A percentile compares a stretch with the other conserved stretches of the same genome.
These are phyloP conservation scores for Schizopygopsis malacanthus DNA, from an alignment of 2,797 vertebrate genomes.

Conservation along the genomic window DNA sequence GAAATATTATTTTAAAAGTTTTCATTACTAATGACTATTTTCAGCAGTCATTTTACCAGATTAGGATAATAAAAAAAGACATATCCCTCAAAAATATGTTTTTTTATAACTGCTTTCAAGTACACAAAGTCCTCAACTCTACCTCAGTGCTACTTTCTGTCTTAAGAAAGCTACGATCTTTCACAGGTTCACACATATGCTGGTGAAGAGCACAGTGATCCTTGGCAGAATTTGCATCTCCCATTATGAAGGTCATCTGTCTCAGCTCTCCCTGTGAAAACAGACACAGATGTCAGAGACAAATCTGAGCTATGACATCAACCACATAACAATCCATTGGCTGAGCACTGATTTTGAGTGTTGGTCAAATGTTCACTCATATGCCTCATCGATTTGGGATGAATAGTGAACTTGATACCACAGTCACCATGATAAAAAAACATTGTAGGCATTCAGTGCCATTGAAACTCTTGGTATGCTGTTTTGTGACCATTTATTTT, in stretches of 20 bases:
- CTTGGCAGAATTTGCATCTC: slow-evolving; percentile 74
- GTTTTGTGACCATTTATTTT: slow-evolving; percentile 14
- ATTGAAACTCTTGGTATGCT: slow-evolving; percentile 28
- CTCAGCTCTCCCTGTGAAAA: slow-evolving; percentile 79
- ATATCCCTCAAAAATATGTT: neutral
- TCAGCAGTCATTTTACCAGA: neutral
- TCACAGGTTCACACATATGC: slow-evolving; percentile 61
- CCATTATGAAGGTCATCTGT: slow-evolving; percentile 83
- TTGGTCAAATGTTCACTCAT: neutral
- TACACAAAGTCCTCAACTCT: neutral
- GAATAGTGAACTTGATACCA: slow-evolving; percentile 17
- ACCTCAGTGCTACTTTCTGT: slow-evolving; percentile 49
- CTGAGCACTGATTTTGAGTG: neutral
- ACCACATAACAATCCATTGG: neutral
- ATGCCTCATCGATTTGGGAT: slow-evolving; percentile 3
- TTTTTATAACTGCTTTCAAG: neutral
- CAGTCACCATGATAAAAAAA: neutral
- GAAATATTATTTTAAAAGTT: neutral
- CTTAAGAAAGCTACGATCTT: slow-evolving; percentile 24
- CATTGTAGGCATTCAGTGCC: slow-evolving; percentile 3
- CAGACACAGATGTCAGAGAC: slow-evolving; percentile 40
- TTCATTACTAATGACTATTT: neutral
- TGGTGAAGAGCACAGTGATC: slow-evolving; percentile 72
- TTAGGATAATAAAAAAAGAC: neutral
- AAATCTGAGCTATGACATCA: slow-evolving; percentile 31